Evolutionary conservation across 2,797 vertebrate species (phyloP).

Genomic region (Rhabdophis nuchalis): DNA sequence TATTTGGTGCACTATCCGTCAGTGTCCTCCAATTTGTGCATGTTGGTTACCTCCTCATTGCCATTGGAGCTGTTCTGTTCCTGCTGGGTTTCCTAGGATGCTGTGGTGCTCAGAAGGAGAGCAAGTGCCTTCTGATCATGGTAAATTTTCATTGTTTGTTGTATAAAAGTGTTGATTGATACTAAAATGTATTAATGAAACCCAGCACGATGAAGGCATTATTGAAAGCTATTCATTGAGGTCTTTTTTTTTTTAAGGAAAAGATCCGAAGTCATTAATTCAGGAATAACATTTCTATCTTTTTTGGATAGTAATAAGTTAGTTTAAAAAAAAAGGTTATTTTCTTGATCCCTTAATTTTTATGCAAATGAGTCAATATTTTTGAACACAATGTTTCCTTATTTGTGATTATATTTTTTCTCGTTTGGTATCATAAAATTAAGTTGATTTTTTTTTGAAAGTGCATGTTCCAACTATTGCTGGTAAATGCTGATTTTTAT

Average conservation of each 20-base stretch:
- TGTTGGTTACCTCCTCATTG: conserved; percentile 82
- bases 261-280: background rate
- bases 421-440: background rate
- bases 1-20: conserved; percentile 74
- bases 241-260: background rate
- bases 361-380: background rate
- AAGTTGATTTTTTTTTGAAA: background rate
- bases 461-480: background rate
- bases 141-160: conserved; percentile 61
- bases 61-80: conserved; percentile 74
- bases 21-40: conserved; percentile 74
- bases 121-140: conserved; percentile 85
- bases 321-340: background rate
- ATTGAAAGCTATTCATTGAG: background rate
- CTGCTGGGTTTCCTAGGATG: conserved; percentile 83
- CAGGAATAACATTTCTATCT: background rate
- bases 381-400: background rate
- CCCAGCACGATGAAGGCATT: background rate
- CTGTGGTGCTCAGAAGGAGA: conserved; percentile 80
- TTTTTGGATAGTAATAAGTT: background rate
- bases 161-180: background rate
- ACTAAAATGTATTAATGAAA: background rate
- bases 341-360: background rate
- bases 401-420: background rate
- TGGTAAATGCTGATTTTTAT: background rate